Conservation (phyloP, 2,797 vertebrate species). For the Discoglossus pictus region DNA sequence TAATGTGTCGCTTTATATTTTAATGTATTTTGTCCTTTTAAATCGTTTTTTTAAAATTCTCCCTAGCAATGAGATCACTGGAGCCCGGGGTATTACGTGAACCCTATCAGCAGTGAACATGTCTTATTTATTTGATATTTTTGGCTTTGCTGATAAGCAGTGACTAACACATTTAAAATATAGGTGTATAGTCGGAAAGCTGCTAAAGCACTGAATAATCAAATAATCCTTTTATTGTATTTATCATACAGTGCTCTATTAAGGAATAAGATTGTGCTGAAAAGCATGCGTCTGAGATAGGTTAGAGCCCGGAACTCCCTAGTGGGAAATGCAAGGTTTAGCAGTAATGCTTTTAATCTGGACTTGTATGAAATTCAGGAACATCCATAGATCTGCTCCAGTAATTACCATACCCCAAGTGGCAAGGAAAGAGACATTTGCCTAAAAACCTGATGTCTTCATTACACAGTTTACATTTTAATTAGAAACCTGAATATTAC, state of each 20-base stretch:
- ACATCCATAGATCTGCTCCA: slow-evolving; percentile 92
- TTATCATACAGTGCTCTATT: slow-evolving; percentile 50
- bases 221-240: slow-evolving; percentile 51
- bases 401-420: slow-evolving; percentile 98
- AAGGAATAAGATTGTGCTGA: slow-evolving; percentile 62
- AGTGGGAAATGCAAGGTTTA: slow-evolving; percentile 90
- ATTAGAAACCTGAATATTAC: slow-evolving; percentile 93
- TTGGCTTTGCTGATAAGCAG: too few relatives aligned
- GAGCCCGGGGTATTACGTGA: too few relatives aligned
- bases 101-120: too few relatives aligned
- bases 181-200: not conserved
- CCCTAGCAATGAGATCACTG: too few relatives aligned
- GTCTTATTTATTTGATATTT: too few relatives aligned
- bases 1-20: too few relatives aligned
- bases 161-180: too few relatives aligned
- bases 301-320: slow-evolving; percentile 86
- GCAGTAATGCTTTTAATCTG: slow-evolving; percentile 96
- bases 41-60: too few relatives aligned
- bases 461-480: slow-evolving; percentile 98
- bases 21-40: too few relatives aligned
- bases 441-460: slow-evolving; percentile 97
- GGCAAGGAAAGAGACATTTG: slow-evolving; percentile 88
- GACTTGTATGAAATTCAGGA: slow-evolving; percentile 89
- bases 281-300: slow-evolving; percentile 79
- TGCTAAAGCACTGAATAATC: not conserved